These are phyloP conservation scores for Agriopis leucophaearia DNA, from an alignment of 2,888 invertebrate species.

Conservation along the genomic window DNA sequence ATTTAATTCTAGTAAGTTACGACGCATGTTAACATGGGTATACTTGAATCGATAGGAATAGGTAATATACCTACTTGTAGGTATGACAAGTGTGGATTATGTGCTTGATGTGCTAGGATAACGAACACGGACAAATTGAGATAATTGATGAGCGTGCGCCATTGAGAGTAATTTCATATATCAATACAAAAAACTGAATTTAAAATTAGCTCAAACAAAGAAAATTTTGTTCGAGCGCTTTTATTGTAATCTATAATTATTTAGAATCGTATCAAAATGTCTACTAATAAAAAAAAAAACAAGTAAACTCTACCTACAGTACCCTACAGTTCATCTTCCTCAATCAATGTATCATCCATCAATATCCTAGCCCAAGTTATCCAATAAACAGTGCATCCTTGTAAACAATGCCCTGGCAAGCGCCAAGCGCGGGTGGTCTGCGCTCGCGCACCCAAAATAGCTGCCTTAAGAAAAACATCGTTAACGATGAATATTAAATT, in stretches of 20 bases:
- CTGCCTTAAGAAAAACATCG: constrained; percentile 80
- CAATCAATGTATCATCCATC: constrained; percentile 19
- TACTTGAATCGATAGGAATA: constrained; percentile 26
- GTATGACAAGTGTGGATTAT: background rate
- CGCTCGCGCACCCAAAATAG: constrained; percentile 75
- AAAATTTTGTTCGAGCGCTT: too few relatives aligned
- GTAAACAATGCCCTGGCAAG: constrained; percentile 53
- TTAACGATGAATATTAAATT: constrained; percentile 81
- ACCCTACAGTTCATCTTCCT: constrained; percentile 19
- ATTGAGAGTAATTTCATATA: too few relatives aligned
- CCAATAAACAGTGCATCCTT: constrained; percentile 33
- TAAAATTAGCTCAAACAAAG: too few relatives aligned
- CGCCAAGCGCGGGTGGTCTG: constrained; percentile 77
- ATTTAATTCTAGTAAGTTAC: constrained; percentile 83
- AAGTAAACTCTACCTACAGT: too few relatives aligned
- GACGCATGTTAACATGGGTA: constrained; percentile 67
- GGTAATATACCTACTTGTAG: constrained; percentile 21
- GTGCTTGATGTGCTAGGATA: background rate
- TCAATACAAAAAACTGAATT: too few relatives aligned
- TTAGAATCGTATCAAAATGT: too few relatives aligned
- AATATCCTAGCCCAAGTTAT: constrained; percentile 22
- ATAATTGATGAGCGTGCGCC: too few relatives aligned
- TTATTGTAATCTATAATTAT: too few relatives aligned
- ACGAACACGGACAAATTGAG: background rate
- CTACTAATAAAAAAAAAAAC: too few relatives aligned